Base-by-base conservation (phyloP, 2,888 invertebrate species). In the Quadroppia sp. region DNA sequence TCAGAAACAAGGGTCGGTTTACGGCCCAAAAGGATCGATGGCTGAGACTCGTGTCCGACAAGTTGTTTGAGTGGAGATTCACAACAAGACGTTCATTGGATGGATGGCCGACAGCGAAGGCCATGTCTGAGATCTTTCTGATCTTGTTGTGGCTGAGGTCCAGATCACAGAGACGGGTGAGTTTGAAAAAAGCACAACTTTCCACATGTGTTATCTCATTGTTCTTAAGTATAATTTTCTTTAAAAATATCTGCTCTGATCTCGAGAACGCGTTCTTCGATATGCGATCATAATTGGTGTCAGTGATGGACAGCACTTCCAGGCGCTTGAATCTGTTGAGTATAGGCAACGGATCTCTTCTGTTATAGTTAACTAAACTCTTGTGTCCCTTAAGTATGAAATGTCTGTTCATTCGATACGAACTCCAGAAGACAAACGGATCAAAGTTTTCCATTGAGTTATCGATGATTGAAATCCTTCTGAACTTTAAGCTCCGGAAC, bases 401-500 rank as follows among this genome's bases (percentile, higher is more conserved):
- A 42, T 67, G 67, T 67, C 67, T 67, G 42, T 67, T 67, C 67
- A 42, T 67, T 36, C 42, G 6, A 42, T 42, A 67, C 1, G 67
- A 67, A 23, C 23, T 67, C 67, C 67, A 67, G 32, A 67, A 67
- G 11, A 67, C 32, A 42, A 40, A 67, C 0, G 67, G 67, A 67
- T 67, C 67, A 42, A 67, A 67, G 67, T 67, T 67, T 67, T 67
- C 67, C 1, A 67, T 2, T 13, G 13, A 4, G 13, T 67, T 67
- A 40, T 67, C 67, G 2, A 67, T 42, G 20, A 67, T 67, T 42
- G 67, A 67, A 6, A 67, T 67, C 11, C 23, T 67, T 23, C 67
- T n/a, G 32, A 67, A 67, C 20, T 67, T 67, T 6, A 67, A 40
- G 1, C 23, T 20, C 23, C 23, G 40, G 23, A 67, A 67, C 13